Base-by-base conservation (phyloP, 2,113 vertebrate genomes). In the Lasiurus borealis region DNA sequence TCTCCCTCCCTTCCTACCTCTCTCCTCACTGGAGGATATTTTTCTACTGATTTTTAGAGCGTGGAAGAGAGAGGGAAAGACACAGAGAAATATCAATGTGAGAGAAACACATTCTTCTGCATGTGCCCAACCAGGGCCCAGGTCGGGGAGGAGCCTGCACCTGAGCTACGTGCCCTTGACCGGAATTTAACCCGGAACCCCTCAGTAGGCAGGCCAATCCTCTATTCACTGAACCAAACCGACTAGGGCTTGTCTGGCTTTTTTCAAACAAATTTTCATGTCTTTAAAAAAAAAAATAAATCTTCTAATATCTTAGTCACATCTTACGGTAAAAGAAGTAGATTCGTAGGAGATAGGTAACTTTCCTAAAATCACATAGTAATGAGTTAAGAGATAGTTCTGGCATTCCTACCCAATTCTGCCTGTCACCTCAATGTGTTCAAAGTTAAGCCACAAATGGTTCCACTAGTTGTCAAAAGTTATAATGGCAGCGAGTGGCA, bases 301-400 rank as follows among this genome's bases (percentile, higher is more conserved):
- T 19, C 29, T 77, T 77, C n/a, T n/a, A 34, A 52, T 77, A 76
- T 85, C 29, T 93, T 77, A 64, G 54, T 95, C 29, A 73, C n/a
- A 89, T 78, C 31, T 66, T 54, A 66, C 14, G 34, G 40, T 71
- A 84, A 48, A 71, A 86, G 40, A 96, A 96, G 85, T 68, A 71
- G 50, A 57, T 59, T 90, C 50, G 9, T 23, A 59, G 40, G 59
- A 36, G 29, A 94, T 93, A 92, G 5, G 1, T 95, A 94, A 95
- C 52, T 84, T 91, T 57, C 66, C 57, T 96, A 66, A 96, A 82
- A 80, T 78, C 62, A 68, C 31, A 12, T 1, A 29, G 21, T 68
- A 75, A 57, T 52, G 57, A 52, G 46, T 77, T 77, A 77, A 94
- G 69, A 66, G 27, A 25, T 25, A 54, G 23, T 36, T 29, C 81